Evolutionary conservation across 2,888 invertebrate species (phyloP).

Genomic region (Sarcophaga rosellei): DNA sequence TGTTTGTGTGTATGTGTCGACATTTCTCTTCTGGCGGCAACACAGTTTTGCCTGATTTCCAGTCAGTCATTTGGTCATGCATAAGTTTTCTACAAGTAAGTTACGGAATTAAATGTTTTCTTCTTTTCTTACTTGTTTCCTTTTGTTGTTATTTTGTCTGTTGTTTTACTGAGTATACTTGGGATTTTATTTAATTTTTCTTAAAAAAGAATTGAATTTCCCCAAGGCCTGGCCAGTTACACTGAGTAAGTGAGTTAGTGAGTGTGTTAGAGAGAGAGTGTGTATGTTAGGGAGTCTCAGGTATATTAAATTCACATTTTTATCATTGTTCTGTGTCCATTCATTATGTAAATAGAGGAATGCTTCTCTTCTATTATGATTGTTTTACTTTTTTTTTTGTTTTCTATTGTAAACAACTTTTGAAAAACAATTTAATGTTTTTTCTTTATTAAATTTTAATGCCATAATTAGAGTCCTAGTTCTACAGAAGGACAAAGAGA

Average conservation of each 20-base stretch:
- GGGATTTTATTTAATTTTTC: background rate
- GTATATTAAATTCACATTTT: constrained; percentile 8
- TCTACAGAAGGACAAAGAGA: no score
- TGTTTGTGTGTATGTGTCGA: background rate
- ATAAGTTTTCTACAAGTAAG: background rate
- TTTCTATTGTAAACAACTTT: background rate
- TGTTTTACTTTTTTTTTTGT: background rate
- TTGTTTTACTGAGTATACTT: background rate
- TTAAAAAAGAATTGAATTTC: constrained; percentile 14
- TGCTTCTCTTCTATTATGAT: background rate
- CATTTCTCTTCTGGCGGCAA: background rate
- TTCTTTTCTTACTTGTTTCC: background rate
- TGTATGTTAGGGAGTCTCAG: background rate
- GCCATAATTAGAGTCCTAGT: background rate
- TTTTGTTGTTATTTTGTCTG: background rate
- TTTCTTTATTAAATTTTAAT: background rate
- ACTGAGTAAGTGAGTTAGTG: background rate
- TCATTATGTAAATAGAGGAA: constrained; percentile 8
- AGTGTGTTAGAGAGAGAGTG: no score
- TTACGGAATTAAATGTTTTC: background rate
- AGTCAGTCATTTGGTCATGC: no score
- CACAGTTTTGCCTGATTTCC: background rate
- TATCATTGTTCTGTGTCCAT: background rate
- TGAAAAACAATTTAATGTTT: no score
- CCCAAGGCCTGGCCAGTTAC: background rate